Evolutionary conservation across 2,113 vertebrate species (phyloP), one percentile per base, ranked within the genome.

Genomic region (Vimba vimba): DNA sequence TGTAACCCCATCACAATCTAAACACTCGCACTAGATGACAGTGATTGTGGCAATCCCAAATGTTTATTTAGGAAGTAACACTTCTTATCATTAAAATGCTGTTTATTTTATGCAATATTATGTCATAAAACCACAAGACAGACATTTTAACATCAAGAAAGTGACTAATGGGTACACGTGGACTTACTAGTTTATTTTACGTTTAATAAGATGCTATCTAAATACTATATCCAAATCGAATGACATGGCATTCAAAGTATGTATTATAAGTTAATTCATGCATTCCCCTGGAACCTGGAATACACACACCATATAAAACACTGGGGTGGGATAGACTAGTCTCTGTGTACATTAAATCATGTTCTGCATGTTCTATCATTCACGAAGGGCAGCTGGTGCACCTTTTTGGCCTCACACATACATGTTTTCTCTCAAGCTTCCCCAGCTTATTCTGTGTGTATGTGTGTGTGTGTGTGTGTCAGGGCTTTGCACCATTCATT

Each of bases 311-410:
- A 0, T 55, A 19, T 55, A 8, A 57, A 8, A 50, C 25, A 76
- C 73, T 19, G n/a, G 13, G 3, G 9, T 3, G 36, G 4, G n/a
- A 21, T 66, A 64, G 15, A 45, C 17, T 47, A 47, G 39, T 47
- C 2, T 75, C 33, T 79, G 23, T 64, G n/a, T 47, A 30, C 59
- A 47, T 64, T 68, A 82, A 82, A 36, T 69, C 43, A 55, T 82
- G 25, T 52, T 79, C 77, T 36, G 21, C 66, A 12, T 83, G 23
- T 25, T 83, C 1, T 83, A 57, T 83, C 74, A 83, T 59, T 83
- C 52, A 73, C 59, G 82, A 73, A 57, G 68, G 68, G 68, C 82
- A 83, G 82, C 50, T 83, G 82, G 50, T 73, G 66, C 30, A n/a
- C 50, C 39, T 78, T 57, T 64, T 50, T 75, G 50, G 12, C 52